Base-by-base conservation (phyloP, 2,888 invertebrate genomes). In the Timandra comae region DNA sequence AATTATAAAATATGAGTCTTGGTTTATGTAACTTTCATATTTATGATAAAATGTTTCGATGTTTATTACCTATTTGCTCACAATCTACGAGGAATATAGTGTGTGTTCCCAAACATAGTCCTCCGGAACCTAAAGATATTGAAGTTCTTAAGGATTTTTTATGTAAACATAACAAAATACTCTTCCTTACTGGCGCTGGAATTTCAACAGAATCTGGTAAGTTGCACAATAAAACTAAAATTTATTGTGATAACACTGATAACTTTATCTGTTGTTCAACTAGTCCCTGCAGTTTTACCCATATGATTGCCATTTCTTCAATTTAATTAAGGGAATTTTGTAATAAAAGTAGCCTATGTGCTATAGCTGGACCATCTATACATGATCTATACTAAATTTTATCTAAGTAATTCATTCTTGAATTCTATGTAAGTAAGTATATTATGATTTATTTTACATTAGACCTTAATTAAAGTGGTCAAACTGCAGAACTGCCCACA, bases 131-230 rank as follows among this genome's bases (percentile, higher is more conserved):
- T 10, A 76, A 85, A 43, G 93, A 94, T 53, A 57, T 91, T 12
- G 60, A 81, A 41, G 63, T 62, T 30, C 63, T 95, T 0, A 82
- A 85, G 58, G 71, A 88, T 30, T 93, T 94, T 67, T 54, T 95
- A 10, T 42, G 58, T 2, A 68, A 65, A 23, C 72, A 88, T 32
- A 59, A 85, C 4, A 90, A 88, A 52, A 76, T 93, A 27, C 81
- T 96, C 9, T 86, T 95, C 9, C 63, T 98, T 26, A 96, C 96
- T 30, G 99, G 99, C 7, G 98, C 98, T 46, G 99, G 98, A 16
- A 91, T 98, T 55, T 98, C 98, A 0, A 99, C 98, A 1, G 98
- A 99, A 88, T 96, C 96, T 63, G 91, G 91, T 91, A 69, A 56
- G 52, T 50, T 2, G 4, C 10, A 3, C 11, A 5, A 4, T 7